A percentile compares a stretch with the other conserved stretches of the same genome.
phyloP scores from a whole-genome alignment of 2,888 invertebrate species.

The Flabesymbios commensalis region DNA sequence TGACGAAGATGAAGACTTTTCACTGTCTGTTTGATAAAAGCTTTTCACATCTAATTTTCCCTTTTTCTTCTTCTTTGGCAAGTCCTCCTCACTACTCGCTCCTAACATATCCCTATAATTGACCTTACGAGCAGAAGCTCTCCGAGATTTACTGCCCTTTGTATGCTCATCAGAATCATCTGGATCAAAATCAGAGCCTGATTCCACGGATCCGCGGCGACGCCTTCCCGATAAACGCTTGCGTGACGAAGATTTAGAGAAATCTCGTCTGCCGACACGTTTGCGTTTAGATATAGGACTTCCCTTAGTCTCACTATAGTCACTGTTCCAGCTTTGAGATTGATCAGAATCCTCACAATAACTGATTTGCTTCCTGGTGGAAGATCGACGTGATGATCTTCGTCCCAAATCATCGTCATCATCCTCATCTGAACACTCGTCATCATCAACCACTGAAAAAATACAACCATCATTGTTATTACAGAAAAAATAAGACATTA shows the following conservation, averaged over 20 bases:
- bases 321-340: no score
- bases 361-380: conserved; percentile 7
- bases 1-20: no score
- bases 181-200: not conserved
- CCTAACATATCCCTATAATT: conserved; percentile 4
- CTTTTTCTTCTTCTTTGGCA: not conserved
- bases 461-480: not conserved
- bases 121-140: not conserved
- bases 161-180: not conserved
- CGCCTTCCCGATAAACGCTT: not conserved
- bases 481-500: not conserved
- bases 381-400: not conserved
- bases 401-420: conserved; percentile 6
- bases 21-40: no score
- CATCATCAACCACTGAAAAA: conserved; percentile 12
- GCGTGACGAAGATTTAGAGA: not conserved
- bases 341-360: conserved; percentile 15
- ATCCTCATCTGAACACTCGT: not conserved
- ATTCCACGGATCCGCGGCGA: not conserved
- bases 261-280: not conserved
- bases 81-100: not conserved
- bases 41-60: not conserved
- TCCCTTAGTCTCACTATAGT: not conserved
- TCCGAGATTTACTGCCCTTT: not conserved
- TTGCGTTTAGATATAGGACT: not conserved